phyloP scores from a whole-genome alignment of 2,888 invertebrate genomes.

The Escarpia spicata region DNA sequence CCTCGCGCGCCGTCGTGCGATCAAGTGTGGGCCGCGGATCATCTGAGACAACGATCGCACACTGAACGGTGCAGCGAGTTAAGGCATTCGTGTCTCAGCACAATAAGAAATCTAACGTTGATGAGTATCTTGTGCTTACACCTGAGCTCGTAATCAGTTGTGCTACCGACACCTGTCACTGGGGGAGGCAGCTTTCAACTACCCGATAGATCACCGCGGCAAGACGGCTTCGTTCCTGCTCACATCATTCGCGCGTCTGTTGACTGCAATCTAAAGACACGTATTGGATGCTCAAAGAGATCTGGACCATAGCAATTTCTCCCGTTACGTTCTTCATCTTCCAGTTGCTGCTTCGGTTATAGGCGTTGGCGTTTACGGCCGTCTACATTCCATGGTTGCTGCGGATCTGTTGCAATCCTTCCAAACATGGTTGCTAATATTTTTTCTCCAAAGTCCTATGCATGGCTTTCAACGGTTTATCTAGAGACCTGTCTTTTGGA shows the following conservation, averaged over 20 bases:
- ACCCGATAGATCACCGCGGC: neutral
- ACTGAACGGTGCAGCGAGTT: neutral
- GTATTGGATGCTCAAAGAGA: no score
- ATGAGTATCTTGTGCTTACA: neutral
- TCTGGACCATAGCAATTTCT: neutral
- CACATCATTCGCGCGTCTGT: neutral
- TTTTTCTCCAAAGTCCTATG: no score
- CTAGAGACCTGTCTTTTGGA: no score
- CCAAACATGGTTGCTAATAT: no score
- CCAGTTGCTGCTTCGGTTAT: neutral
- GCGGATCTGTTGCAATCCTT: no score
- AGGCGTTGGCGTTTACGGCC: neutral
- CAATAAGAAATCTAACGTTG: neutral
- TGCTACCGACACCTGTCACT: neutral
- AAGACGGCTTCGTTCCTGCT: neutral
- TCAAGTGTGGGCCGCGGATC: neutral
- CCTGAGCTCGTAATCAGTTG: slow-evolving; percentile 16
- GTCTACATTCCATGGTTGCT: no score
- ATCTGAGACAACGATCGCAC: neutral
- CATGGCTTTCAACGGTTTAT: no score
- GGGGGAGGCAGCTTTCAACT: neutral
- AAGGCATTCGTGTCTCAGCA: neutral
- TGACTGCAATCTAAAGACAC: neutral
- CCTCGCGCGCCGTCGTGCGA: neutral
- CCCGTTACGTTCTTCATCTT: neutral